These are phyloP conservation scores for Phaonia tiefii DNA, from an alignment of 2,888 invertebrate species.

Conservation along the genomic window DNA sequence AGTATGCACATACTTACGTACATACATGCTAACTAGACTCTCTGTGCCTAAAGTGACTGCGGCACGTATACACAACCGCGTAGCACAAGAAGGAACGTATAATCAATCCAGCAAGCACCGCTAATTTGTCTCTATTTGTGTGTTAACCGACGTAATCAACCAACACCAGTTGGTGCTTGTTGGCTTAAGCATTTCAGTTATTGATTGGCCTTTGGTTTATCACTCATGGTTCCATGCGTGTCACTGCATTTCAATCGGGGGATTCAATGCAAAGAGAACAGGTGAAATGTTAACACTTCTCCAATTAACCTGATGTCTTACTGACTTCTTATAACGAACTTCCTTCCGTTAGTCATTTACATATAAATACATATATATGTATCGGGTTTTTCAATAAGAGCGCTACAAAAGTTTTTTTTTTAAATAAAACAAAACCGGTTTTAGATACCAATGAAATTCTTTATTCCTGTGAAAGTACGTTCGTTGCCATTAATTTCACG, in stretches of 20 bases:
- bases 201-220: background rate
- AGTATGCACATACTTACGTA: no score
- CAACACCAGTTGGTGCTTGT: background rate
- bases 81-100: background rate
- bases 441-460: no score
- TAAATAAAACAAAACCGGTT: no score
- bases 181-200: background rate
- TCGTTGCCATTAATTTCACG: no score
- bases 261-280: background rate
- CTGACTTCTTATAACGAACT: slow-evolving; percentile 16
- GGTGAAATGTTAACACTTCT: slow-evolving; percentile 2
- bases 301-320: slow-evolving; percentile 34
- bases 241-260: slow-evolving; percentile 11
- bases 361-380: no score
- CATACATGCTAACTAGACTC: no score
- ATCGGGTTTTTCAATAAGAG: no score
- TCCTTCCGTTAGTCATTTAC: slow-evolving; percentile 8
- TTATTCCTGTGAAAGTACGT: no score
- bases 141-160: background rate
- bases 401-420: no score
- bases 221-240: background rate
- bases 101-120: background rate
- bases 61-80: no score
- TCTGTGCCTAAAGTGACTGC: no score
- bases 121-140: background rate